Evolutionary conservation across 2,797 vertebrate species (phyloP), one percentile per base, ranked within the genome.

Genomic region (Cebuella pygmaea): DNA sequence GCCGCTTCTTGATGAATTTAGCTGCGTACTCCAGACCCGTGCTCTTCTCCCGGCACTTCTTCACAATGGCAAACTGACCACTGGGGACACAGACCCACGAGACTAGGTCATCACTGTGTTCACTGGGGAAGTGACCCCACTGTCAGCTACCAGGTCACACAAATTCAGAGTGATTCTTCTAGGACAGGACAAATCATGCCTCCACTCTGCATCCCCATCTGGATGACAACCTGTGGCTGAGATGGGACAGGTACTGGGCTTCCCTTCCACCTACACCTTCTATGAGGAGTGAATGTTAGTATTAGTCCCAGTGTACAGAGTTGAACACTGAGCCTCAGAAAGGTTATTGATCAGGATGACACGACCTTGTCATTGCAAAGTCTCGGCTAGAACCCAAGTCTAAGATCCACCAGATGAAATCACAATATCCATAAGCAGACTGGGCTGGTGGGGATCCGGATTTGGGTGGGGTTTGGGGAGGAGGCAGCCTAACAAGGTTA

Each of bases 1-100:
- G 99, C 0, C 99, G 99, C 98, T 99, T 99, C 98, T 99, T 99
- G 97, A 99, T 99, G 98, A 99, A 99, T 98, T 99, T 99, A 44
- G 99, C 99, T 0, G 99, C 99, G 0, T 98, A 99, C 55, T 99
- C 99, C 4, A 95, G 5, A 1, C 99, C 99, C 0, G 99, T 99
- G 98, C 98, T 99, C 96, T 98, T 99, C 98, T 99, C 99, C 67
- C 88, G 98, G 95, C 99, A 99, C 72, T 98, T 99, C 98, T 99
- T 99, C 97, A 99, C 99, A 0, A 99, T 99, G 14, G 99, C 99
- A 98, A 99, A 99, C 98, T 99, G 99, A 72, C 99, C 99, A 27
- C 99, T 99, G 52, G 96, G 33, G 79, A 97, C 64, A 95, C 55
- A 70, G 90, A 92, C 17, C 13, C 27, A 93, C 44, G 88, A 59